These are phyloP conservation scores for Apomyelois bistriatella DNA, from an alignment of 2,888 invertebrate species.

Conservation along the genomic window DNA sequence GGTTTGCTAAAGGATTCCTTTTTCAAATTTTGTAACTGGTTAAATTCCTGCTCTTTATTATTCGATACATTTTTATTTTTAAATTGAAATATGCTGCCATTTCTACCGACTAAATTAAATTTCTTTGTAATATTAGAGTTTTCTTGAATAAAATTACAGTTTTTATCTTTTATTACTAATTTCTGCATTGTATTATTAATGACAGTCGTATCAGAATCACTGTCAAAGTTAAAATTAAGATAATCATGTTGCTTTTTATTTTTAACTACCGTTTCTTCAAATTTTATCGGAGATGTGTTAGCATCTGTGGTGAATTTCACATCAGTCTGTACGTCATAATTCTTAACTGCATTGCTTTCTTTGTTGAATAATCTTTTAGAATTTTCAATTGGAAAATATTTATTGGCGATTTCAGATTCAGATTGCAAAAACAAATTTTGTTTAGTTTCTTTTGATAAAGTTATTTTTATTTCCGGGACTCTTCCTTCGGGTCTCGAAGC, in stretches of 20 bases:
- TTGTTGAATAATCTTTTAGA: constrained; percentile 8
- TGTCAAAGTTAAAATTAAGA: constrained; percentile 1
- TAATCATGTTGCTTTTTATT: background rate
- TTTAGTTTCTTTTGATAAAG: constrained; percentile 10
- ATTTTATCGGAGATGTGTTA: constrained; percentile 14
- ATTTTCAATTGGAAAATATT: background rate
- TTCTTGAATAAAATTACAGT: constrained; percentile 6
- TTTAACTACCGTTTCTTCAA: constrained; percentile 5
- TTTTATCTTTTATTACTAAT: constrained; percentile 5
- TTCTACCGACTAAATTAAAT: background rate
- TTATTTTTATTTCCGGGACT: constrained; percentile 15
- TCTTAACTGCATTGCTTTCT: background rate
- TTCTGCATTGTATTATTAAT: constrained; percentile 1
- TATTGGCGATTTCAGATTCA: background rate
- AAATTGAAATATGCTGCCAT: background rate
- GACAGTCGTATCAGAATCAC: background rate
- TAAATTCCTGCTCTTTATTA: background rate
- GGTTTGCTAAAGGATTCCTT: background rate
- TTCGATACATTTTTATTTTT: background rate
- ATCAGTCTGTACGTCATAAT: background rate
- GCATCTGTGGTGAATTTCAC: constrained; percentile 6
- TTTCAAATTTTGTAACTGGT: background rate
- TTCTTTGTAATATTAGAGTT: background rate
- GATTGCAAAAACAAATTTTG: constrained; percentile 17
- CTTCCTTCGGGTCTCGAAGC: constrained; percentile 16